These are phyloP conservation scores for Rotaria magnacalcarata DNA, from an alignment of 2,888 invertebrate species.

Conservation along the genomic window DNA sequence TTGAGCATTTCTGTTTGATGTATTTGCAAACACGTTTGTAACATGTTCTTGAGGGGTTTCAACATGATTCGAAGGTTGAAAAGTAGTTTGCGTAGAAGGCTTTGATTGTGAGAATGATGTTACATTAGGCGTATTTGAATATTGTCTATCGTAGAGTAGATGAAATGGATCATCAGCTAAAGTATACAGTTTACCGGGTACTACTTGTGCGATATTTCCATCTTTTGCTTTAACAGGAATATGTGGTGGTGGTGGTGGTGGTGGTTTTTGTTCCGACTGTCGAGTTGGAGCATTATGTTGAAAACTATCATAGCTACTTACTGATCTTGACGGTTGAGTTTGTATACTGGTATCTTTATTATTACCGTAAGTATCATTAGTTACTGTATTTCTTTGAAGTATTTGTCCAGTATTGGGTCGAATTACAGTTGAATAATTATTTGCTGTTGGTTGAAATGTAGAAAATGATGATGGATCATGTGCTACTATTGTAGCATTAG, in stretches of 20 bases:
- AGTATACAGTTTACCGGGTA: background rate
- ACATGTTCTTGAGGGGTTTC: background rate
- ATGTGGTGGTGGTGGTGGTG: background rate
- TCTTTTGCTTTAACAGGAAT: background rate
- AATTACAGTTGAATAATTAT: background rate
- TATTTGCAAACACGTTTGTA: background rate
- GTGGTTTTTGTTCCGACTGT: background rate
- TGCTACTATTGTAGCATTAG: background rate
- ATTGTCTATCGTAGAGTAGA: background rate
- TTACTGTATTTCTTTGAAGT: background rate
- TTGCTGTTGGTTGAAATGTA: background rate
- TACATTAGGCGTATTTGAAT: background rate
- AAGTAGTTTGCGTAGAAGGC: background rate
- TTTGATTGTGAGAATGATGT: background rate
- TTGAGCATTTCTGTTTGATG: background rate
- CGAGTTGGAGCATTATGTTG: background rate
- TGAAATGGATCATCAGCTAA: slow-evolving; percentile 1
- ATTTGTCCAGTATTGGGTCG: background rate
- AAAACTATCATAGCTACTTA: background rate
- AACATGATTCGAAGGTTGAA: background rate
- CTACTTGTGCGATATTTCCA: background rate
- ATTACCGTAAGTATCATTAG: background rate
- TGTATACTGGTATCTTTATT: background rate
- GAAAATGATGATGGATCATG: background rate
- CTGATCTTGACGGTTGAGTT: background rate